Conservation (phyloP, 2,797 vertebrate genomes). For the Ctenopoma kingsleyae region DNA sequence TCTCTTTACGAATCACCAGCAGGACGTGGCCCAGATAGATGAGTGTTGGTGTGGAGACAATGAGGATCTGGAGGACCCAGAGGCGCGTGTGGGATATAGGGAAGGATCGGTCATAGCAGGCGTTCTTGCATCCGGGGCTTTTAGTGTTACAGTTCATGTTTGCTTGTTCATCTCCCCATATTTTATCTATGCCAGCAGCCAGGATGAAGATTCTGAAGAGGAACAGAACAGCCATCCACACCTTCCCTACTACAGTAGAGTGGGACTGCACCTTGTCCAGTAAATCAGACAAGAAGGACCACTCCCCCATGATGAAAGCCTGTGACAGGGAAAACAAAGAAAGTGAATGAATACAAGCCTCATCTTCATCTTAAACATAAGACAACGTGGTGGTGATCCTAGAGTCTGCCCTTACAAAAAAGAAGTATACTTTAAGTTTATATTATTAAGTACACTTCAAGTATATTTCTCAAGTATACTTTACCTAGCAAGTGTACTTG, state of each 20-base stretch:
- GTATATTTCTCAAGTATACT: too few relatives aligned
- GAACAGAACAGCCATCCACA: slow-evolving; percentile 94
- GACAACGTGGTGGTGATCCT: too few relatives aligned
- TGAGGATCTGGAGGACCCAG: slow-evolving; percentile 95
- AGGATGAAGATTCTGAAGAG: slow-evolving; percentile 95
- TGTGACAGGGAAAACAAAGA: slow-evolving; percentile 7
- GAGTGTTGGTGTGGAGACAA: slow-evolving; percentile 89
- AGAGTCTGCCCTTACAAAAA: too few relatives aligned
- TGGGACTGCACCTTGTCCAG: slow-evolving; percentile 94
- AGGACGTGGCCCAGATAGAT: slow-evolving; percentile 90
- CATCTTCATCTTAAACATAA: background rate
- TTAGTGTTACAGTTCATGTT: slow-evolving; percentile 91
- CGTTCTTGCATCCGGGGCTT: slow-evolving; percentile 89
- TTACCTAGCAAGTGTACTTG: too few relatives aligned
- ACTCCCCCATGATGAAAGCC: slow-evolving; percentile 89
- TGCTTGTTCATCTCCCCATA: slow-evolving; percentile 93
- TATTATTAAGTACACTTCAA: too few relatives aligned
- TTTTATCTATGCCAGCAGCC: slow-evolving; percentile 89
- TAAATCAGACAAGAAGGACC: slow-evolving; percentile 92
- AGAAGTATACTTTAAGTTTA: too few relatives aligned
- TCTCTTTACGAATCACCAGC: slow-evolving; percentile 81
- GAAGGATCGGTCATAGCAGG: slow-evolving; percentile 90
- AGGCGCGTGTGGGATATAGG: slow-evolving; percentile 93
- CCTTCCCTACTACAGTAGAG: slow-evolving; percentile 92
- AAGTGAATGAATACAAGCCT: background rate